Conservation (phyloP, 2,797 vertebrate species). For the Karalla daura region DNA sequence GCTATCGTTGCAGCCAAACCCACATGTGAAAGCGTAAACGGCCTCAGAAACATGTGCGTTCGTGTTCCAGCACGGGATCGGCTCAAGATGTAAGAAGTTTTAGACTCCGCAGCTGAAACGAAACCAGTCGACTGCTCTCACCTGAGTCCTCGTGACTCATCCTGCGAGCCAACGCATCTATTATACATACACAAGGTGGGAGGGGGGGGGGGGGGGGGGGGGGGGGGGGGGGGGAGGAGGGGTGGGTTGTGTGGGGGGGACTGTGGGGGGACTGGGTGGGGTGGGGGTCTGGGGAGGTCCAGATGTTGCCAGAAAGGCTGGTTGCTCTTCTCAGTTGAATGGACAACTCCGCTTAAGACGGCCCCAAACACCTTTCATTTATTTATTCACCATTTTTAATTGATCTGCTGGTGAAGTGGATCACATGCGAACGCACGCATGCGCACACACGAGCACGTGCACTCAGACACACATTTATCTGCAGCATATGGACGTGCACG, state of each 20-base stretch:
- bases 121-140: constrained; percentile 15
- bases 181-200: constrained; percentile 41
- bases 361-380: constrained; percentile 65
- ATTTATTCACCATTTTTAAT: constrained; percentile 68
- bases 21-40: too few relatives aligned
- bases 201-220: rapidly evolving
- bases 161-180: constrained; percentile 33
- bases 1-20: too few relatives aligned
- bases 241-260: rapidly evolving
- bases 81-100: background rate
- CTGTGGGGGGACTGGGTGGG: background rate
- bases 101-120: background rate
- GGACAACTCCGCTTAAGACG: constrained; percentile 48
- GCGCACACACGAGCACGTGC: too few relatives aligned
- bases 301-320: constrained; percentile 71
- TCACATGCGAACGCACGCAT: background rate
- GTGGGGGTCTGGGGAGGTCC: background rate
- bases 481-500: too few relatives aligned
- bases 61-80: too few relatives aligned
- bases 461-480: too few relatives aligned
- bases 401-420: constrained; percentile 41
- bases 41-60: background rate
- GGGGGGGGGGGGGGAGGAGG: rapidly evolving
- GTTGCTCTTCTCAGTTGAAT: constrained; percentile 67
- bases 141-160: constrained; percentile 25